Base-by-base conservation (phyloP, 2,888 invertebrate genomes). In the Maniola hyperantus region DNA sequence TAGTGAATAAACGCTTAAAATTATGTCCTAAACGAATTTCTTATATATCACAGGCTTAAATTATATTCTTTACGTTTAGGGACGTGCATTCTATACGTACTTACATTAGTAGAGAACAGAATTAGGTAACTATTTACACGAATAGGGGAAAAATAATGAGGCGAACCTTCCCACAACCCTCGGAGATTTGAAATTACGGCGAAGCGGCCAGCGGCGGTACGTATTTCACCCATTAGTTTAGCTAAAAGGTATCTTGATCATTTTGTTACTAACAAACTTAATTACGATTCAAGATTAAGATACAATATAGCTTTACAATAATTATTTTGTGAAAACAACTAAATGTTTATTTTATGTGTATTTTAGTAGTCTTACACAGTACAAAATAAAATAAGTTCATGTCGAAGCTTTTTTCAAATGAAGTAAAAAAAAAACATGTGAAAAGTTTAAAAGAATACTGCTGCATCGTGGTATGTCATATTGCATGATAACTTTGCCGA, bases 41-140 rank as follows among this genome's bases (percentile, higher is more conserved):
- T 88, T 89, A 79, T 89, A 88, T 91, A 92, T 92, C 92, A 92
- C 92, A 92, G 91, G 91, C 91, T 91, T 91, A 91, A 90, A 90
- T 84, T 85, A 91, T 89, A 90, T 80, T 83, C 80, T 82, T 88
- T 90, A 90, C 77, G 75, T 81, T 86, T 83, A 89, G 85, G 91
- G 92, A 92, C 91, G 91, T 91, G 91, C 89, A 89, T 90, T 84
- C 87, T 87, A 89, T 90, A 89, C 83, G 89, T 86, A 86, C 87
- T 85, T 87, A 88, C 73, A 79, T 76, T 83, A 83, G 83, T 85
- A 87, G 80, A 81, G 85, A 88, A 62, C 51, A 88, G 85, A 91
- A 91, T 89, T 88, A 87, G 86, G 87, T 89, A 91, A 92, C 91
- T 92, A 92, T 92, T 91, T 91, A 92, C 92, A 92, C 87, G 87